Evolutionary conservation across 2,888 invertebrate species (phyloP).

Genomic region (Acrobasis consociella): DNA sequence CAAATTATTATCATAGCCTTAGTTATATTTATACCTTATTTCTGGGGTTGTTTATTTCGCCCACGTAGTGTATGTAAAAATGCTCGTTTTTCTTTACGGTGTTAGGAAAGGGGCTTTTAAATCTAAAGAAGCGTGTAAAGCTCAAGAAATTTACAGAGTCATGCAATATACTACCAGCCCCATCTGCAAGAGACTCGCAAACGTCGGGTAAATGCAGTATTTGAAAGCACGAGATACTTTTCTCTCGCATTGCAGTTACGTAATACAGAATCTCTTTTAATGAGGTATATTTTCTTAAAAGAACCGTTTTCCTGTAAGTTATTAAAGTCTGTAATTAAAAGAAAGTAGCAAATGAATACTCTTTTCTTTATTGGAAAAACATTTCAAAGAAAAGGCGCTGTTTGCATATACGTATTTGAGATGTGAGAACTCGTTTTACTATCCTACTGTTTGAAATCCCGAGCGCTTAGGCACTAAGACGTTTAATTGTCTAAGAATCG

Average conservation of each 20-base stretch:
- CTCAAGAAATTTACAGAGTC: not conserved
- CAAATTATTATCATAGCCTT: too few relatives aligned
- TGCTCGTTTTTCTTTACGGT: too few relatives aligned
- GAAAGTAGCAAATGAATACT: not conserved
- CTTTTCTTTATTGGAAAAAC: not conserved
- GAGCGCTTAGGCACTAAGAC: too few relatives aligned
- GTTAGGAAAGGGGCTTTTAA: too few relatives aligned
- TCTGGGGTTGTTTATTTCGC: too few relatives aligned
- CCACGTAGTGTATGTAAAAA: too few relatives aligned
- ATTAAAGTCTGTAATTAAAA: not conserved
- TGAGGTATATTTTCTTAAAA: not conserved
- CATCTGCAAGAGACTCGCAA: conserved; percentile 12
- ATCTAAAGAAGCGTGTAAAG: not conserved
- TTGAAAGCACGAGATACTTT: conserved; percentile 17
- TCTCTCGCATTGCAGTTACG: conserved; percentile 5
- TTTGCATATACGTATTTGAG: too few relatives aligned
- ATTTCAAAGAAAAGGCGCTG: too few relatives aligned
- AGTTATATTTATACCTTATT: too few relatives aligned
- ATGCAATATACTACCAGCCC: conserved; percentile 5
- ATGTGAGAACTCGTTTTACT: too few relatives aligned
- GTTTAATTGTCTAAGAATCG: too few relatives aligned
- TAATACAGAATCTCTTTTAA: not conserved
- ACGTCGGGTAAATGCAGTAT: conserved; percentile 13
- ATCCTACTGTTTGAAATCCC: too few relatives aligned
- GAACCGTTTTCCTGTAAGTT: not conserved